Conservation (phyloP, 2,888 invertebrate genomes). For the Patella depressa region DNA sequence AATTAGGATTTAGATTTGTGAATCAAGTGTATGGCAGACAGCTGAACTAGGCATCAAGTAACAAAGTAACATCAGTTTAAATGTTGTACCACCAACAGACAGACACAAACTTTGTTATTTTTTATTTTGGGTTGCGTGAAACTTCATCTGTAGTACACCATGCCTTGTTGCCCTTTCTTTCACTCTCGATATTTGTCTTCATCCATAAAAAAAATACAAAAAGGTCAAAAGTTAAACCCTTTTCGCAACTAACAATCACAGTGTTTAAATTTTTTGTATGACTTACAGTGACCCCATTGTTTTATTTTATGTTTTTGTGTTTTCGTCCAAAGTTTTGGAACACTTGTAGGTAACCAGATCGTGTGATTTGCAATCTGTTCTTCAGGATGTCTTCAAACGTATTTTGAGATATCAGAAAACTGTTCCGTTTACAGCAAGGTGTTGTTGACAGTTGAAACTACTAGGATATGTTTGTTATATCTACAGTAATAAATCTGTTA, state of each 20-base stretch:
- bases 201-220: neutral
- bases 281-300: neutral
- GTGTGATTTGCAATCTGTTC: neutral
- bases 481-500: too few species aligned
- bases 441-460: too few species aligned
- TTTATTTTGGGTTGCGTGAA: neutral
- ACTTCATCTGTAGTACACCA: constrained; percentile 2
- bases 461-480: too few species aligned
- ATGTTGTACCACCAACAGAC: neutral
- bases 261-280: neutral
- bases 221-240: constrained; percentile 7
- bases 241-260: neutral
- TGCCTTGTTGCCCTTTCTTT: constrained; percentile 1
- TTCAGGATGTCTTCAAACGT: too few species aligned
- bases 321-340: neutral
- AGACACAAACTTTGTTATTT: neutral
- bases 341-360: constrained; percentile 1
- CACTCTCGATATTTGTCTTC: neutral
- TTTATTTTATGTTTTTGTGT: neutral
- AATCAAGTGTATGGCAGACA: constrained; percentile 9
- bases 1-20: neutral
- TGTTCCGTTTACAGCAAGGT: too few species aligned
- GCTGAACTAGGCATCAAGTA: neutral
- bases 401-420: too few species aligned
- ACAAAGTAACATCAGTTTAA: neutral